Evolutionary conservation across 2,113 vertebrate genomes (phyloP).

Genomic region (Xiphophorus couchianus): DNA sequence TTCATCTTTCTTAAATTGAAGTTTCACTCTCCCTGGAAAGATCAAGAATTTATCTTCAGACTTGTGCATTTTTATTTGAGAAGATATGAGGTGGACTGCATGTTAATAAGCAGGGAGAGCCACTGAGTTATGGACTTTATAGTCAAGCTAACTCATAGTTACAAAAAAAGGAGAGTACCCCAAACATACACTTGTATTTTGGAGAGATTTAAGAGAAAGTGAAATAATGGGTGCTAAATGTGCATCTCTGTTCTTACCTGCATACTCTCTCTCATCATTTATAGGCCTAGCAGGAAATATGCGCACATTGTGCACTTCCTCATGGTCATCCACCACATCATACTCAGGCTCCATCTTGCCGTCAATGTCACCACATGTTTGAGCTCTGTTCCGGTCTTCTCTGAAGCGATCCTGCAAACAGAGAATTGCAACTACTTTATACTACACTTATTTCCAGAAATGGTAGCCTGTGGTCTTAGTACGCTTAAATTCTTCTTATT

Average conservation of each 20-base stretch:
- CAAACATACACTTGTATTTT: no score
- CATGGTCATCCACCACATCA: conserved; percentile 57
- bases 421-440: neutral
- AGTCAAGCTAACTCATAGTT: no score
- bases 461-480: neutral
- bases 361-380: neutral
- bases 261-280: conserved; percentile 54
- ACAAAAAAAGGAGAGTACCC: no score
- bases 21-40: no score
- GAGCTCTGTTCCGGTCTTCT: conserved; percentile 27
- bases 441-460: neutral
- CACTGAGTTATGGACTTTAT: no score
- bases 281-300: conserved; percentile 61
- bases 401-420: conserved; percentile 59
- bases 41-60: no score
- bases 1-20: neutral
- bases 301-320: conserved; percentile 24
- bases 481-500: neutral
- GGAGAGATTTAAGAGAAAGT: neutral
- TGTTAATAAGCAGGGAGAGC: no score
- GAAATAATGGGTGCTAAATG: neutral
- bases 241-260: conserved; percentile 55
- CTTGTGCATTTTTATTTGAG: no score
- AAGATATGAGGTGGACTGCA: no score
- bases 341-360: conserved; percentile 44